Evolutionary conservation across 2,113 vertebrate genomes (phyloP).

Genomic region (Pterocles burchelli): DNA sequence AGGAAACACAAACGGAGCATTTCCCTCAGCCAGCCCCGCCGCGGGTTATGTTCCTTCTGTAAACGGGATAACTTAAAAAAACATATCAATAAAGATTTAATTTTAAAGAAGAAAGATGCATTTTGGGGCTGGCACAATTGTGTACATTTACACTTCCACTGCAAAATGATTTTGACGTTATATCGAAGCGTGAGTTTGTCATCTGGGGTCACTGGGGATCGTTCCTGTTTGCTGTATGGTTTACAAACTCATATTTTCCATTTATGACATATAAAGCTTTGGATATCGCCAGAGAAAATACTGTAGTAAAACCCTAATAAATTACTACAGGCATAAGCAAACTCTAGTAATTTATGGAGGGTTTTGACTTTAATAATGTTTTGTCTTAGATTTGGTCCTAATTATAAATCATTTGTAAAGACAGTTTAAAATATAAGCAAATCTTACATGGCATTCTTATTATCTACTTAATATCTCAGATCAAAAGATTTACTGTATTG

Average conservation of each 20-base stretch:
- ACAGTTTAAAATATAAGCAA: slow-evolving; percentile 77
- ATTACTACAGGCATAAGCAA: slow-evolving; percentile 65
- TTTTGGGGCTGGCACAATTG: neutral
- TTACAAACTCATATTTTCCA: slow-evolving; percentile 39
- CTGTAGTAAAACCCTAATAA: slow-evolving; percentile 67
- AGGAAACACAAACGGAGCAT: rapidly evolving
- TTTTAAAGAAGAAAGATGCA: neutral
- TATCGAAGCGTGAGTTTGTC: neutral
- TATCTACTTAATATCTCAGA: slow-evolving; percentile 74
- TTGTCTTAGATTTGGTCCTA: slow-evolving; percentile 75
- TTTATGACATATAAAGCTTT: slow-evolving; percentile 54
- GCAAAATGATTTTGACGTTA: neutral
- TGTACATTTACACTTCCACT: neutral
- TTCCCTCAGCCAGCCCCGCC: neutral
- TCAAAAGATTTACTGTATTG: slow-evolving; percentile 71
- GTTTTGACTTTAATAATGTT: slow-evolving; percentile 77
- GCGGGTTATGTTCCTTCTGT: neutral
- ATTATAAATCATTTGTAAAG: slow-evolving; percentile 78
- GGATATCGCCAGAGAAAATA: slow-evolving; percentile 58
- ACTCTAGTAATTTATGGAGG: slow-evolving; percentile 67
- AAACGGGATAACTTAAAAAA: neutral
- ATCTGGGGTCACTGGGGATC: slow-evolving; percentile 8
- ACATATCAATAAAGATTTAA: neutral
- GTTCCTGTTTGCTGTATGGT: neutral
- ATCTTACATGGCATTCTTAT: slow-evolving; percentile 76